A percentile compares a stretch with the other conserved stretches of the same genome.
These are phyloP conservation scores for Phrynocephalus forsythii DNA, from an alignment of 2,797 vertebrate species.

Conservation along the genomic window DNA sequence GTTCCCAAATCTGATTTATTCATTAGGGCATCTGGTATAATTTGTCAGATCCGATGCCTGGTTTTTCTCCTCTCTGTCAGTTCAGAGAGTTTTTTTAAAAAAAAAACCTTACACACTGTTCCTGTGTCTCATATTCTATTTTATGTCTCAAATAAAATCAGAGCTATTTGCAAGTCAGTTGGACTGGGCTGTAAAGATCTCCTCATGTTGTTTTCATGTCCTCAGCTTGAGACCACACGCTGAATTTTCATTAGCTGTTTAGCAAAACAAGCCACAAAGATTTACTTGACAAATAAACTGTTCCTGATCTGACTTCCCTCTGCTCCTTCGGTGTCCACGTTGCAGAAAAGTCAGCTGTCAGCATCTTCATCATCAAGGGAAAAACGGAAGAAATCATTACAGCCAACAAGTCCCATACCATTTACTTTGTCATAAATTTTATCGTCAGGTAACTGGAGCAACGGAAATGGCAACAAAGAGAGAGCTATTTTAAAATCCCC, in stretches of 20 bases:
- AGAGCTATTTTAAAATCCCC: background rate
- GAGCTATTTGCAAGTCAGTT: constrained; percentile 42
- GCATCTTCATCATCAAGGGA: constrained; percentile 16
- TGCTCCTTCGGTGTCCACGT: background rate
- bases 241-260: constrained; percentile 44
- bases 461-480: background rate
- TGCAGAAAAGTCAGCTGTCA: constrained; percentile 21
- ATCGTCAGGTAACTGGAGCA: background rate
- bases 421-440: background rate
- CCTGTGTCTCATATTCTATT: constrained; percentile 5
- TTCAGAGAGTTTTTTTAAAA: constrained; percentile 23
- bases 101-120: constrained; percentile 20
- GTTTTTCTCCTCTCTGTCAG: constrained; percentile 3
- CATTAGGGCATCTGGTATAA: background rate
- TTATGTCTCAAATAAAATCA: constrained; percentile 51
- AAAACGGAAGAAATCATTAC: background rate
- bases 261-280: constrained; percentile 18
- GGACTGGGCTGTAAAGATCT: constrained; percentile 3
- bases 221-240: background rate
- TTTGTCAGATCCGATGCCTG: constrained; percentile 33
- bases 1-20: background rate
- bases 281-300: constrained; percentile 32
- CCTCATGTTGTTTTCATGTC: constrained; percentile 32
- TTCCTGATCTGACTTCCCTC: constrained; percentile 11
- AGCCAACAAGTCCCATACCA: background rate